These are phyloP conservation scores for Alexandromys fortis DNA, from an alignment of 2,113 vertebrate species.

Conservation along the genomic window DNA sequence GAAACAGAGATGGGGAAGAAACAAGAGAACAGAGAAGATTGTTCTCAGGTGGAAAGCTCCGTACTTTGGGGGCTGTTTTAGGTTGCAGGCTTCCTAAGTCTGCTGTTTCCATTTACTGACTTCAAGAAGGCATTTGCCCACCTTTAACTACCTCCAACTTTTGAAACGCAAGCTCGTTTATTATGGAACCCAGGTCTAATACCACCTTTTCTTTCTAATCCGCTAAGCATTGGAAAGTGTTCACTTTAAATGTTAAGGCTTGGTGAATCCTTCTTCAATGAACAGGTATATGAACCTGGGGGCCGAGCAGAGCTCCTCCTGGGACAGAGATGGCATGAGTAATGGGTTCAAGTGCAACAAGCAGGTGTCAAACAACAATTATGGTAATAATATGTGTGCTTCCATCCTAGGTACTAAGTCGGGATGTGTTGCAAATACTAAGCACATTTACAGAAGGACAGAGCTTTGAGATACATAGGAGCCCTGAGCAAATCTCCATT, in stretches of 20 bases:
- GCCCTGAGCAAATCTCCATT: background rate
- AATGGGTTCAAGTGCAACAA: conserved; percentile 68
- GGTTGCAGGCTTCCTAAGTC: background rate
- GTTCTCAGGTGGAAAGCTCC: conserved; percentile 61
- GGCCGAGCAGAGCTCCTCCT: background rate
- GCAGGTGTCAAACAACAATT: conserved; percentile 67
- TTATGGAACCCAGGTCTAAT: background rate
- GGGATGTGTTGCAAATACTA: background rate
- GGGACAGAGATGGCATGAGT: conserved; percentile 43
- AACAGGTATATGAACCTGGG: background rate
- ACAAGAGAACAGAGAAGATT: conserved; percentile 43
- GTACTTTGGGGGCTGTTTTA: background rate
- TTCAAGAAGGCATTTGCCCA: background rate
- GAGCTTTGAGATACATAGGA: background rate
- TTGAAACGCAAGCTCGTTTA: background rate
- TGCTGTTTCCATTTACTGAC: background rate
- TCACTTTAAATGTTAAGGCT: conserved; percentile 69
- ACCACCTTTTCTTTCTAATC: background rate
- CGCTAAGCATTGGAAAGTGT: conserved; percentile 50
- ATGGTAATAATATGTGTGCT: conserved; percentile 56
- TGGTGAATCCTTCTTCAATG: conserved; percentile 3
- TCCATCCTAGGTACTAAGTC: conserved; percentile 52
- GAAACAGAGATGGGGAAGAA: conserved; percentile 67
- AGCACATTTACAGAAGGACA: conserved; percentile 17
- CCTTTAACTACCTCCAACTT: background rate